These are phyloP conservation scores for Drosophila infuscata DNA, from an alignment of 2,888 invertebrate genomes.

Conservation along the genomic window DNA sequence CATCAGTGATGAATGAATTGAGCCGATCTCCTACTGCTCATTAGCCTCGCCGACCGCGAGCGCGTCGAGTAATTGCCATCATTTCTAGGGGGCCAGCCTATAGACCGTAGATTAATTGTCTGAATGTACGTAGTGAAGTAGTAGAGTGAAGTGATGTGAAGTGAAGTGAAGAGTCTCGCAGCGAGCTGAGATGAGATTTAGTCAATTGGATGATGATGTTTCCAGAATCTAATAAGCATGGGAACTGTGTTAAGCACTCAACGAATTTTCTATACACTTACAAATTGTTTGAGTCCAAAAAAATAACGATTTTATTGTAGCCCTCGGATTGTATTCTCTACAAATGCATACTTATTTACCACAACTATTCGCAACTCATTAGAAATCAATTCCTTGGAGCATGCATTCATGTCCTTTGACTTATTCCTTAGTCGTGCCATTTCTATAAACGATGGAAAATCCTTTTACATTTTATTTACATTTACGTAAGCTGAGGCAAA, in stretches of 20 bases:
- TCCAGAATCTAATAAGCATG: constrained; percentile 21
- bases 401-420: background rate
- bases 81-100: constrained; percentile 62
- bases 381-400: background rate
- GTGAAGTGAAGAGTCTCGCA: constrained; percentile 28
- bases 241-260: background rate
- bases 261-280: constrained; percentile 33
- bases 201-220: constrained; percentile 43
- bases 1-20: constrained; percentile 77
- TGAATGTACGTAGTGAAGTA: constrained; percentile 11
- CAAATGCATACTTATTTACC: background rate
- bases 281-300: background rate
- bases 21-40: constrained; percentile 65
- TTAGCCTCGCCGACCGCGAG: constrained; percentile 61
- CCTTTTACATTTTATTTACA: background rate
- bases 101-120: constrained; percentile 70
- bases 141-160: constrained; percentile 10
- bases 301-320: background rate
- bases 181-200: constrained; percentile 10
- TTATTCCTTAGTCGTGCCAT: background rate
- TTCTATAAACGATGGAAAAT: background rate
- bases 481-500: background rate
- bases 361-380: background rate
- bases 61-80: constrained; percentile 74
- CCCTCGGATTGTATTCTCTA: background rate